Evolutionary conservation across 1,140 invertebrate genomes (phyloP), one percentile per base, ranked within the genome.

Genomic region (Diprion similis): DNA sequence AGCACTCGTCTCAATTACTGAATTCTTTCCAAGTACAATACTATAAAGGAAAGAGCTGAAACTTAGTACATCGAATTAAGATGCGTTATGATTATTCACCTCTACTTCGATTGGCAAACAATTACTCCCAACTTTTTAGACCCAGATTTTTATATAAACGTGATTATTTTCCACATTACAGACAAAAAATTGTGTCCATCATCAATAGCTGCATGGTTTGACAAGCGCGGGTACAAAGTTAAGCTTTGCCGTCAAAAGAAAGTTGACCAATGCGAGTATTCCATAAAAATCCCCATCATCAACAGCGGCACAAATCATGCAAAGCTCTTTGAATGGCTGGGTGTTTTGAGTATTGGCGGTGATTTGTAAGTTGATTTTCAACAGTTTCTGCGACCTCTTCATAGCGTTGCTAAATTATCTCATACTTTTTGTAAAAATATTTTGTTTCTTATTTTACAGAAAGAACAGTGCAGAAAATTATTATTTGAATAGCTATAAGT

Each of bases 131-230:
- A 37, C 24, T 37, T 37, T 4, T 37, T 37, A 37, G 24, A 37
- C 24, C 24, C 24, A 37, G 24, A 37, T 6, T 37, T 37, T 37
- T 37, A 37, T 37, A 37, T 37, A 37, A 0, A 37, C 24, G 1
- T 37, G 24, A 37, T 37, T 1, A 76, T 76, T 78, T 78, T 46
- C 73, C 76, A 77, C 76, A 81, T 82, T 78, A 46, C 71, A 89
- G 87, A 86, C 19, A 82, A 84, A 75, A 84, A 85, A 37, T 71
- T 91, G 18, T 92, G 91, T 77, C 90, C 91, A 68, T 92, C 91
- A 15, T 92, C 91, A 0, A 74, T 91, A 48, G 91, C 91, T 46
- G 87, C 89, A 71, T 92, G 90, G 86, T 91, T 92, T 77, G 24
- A 85, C 46, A 79, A 87, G 72, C 80, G 74, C 51, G 85, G 86